Conservation (phyloP, 2,797 vertebrate species). For the Sebastes minor region DNA sequence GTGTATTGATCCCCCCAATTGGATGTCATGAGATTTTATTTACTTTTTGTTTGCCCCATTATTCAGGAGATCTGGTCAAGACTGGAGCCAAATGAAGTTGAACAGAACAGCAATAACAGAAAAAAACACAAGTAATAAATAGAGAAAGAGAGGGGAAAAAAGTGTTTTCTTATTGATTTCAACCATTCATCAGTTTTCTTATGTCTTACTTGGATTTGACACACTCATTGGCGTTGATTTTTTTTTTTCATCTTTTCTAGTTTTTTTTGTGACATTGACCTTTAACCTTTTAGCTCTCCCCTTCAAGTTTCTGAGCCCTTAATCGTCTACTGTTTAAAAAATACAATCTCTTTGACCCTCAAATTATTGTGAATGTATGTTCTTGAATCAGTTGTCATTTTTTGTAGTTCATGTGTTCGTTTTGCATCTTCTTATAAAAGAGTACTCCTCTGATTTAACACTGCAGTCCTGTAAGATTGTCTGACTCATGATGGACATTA, state of each 20-base stretch:
- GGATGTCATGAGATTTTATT: conserved; percentile 12
- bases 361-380: background rate
- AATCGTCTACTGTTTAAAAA: background rate
- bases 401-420: background rate
- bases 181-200: background rate
- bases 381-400: background rate
- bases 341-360: background rate
- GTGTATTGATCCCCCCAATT: conserved; percentile 44
- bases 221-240: background rate
- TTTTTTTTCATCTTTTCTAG: fast-evolving
- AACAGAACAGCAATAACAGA: conserved; percentile 12
- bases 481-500: background rate
- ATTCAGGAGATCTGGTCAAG: conserved; percentile 1
- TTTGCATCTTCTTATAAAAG: background rate
- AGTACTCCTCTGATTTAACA: background rate
- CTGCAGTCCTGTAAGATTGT: background rate
- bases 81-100: conserved; percentile 7
- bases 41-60: conserved; percentile 7
- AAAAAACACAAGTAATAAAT: background rate
- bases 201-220: conserved; percentile 2
- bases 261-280: conserved; percentile 4
- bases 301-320: background rate
- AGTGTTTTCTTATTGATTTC: conserved; percentile 20
- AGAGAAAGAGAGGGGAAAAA: background rate
- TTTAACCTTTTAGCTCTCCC: conserved; percentile 22